Conservation (phyloP, 2,113 vertebrate species). For the Anhinga anhinga region DNA sequence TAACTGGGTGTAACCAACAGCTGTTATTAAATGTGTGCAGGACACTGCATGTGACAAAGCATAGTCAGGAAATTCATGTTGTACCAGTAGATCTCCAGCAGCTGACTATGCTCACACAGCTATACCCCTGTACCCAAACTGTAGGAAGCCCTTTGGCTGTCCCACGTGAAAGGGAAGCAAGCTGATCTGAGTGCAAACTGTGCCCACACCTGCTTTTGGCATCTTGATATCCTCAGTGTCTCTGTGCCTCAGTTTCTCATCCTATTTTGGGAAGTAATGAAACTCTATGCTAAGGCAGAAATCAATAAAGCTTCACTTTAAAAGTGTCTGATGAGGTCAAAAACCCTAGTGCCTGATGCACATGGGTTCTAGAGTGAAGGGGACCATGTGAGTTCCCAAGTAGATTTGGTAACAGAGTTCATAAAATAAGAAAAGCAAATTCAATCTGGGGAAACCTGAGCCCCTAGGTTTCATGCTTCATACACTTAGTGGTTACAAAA, state of each 20-base stretch:
- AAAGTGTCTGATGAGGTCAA: neutral
- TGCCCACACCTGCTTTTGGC: neutral
- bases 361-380: neutral
- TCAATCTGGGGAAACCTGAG: slow-evolving; percentile 45
- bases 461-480: neutral
- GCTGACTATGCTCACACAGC: neutral
- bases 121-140: neutral
- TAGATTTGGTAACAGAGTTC: slow-evolving; percentile 28
- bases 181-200: neutral
- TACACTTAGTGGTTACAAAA: slow-evolving; percentile 26
- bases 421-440: slow-evolving; percentile 59
- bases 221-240: neutral
- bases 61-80: neutral
- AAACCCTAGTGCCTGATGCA: neutral
- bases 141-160: neutral
- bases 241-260: neutral
- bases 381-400: neutral
- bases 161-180: neutral
- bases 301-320: neutral
- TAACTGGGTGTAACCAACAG: neutral
- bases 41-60: neutral
- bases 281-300: neutral
- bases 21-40: neutral
- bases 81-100: neutral
- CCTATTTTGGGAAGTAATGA: neutral